A percentile compares a stretch with the other conserved stretches of the same genome.
These are phyloP conservation scores for Ectropis crepuscularia DNA, from an alignment of 2,888 invertebrate species.

Conservation along the genomic window DNA sequence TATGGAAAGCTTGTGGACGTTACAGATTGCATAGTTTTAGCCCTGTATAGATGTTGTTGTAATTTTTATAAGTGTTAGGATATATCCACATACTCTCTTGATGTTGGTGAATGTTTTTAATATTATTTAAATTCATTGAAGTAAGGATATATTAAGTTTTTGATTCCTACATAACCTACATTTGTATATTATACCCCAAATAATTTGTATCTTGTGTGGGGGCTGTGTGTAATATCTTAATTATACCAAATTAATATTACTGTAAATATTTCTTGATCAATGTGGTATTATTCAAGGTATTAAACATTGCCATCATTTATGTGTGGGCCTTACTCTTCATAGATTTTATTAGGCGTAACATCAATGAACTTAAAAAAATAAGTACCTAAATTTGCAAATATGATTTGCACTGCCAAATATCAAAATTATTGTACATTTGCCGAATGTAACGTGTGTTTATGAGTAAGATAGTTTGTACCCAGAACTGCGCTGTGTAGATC, in stretches of 20 bases:
- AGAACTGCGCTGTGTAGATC: conserved; percentile 43
- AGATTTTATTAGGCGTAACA: conserved; percentile 11
- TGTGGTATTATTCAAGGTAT: conserved; percentile 5
- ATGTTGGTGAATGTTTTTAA: conserved; percentile 76
- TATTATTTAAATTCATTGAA: conserved; percentile 73
- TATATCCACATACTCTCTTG: conserved; percentile 68
- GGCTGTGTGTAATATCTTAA: conserved; percentile 9
- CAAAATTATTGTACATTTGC: conserved; percentile 29
- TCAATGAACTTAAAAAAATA: conserved; percentile 13
- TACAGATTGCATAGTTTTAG: conserved; percentile 64
- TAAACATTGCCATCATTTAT: neutral
- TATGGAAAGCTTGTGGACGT: conserved; percentile 60
- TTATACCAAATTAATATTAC: neutral
- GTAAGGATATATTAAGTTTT: conserved; percentile 43
- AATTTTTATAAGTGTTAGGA: conserved; percentile 78
- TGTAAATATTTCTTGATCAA: conserved; percentile 20
- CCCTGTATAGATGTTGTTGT: conserved; percentile 62
- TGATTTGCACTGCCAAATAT: conserved; percentile 46
- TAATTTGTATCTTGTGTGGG: conserved; percentile 1
- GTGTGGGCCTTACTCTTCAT: conserved; percentile 5
- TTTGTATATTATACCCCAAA: conserved; percentile 6
- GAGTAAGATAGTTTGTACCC: conserved; percentile 34
- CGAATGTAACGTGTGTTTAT: conserved; percentile 35
- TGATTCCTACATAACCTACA: conserved; percentile 31
- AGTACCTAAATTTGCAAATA: conserved; percentile 36